Conservation (phyloP, 2,888 invertebrate species). For the Drosophila hamatofila region DNA sequence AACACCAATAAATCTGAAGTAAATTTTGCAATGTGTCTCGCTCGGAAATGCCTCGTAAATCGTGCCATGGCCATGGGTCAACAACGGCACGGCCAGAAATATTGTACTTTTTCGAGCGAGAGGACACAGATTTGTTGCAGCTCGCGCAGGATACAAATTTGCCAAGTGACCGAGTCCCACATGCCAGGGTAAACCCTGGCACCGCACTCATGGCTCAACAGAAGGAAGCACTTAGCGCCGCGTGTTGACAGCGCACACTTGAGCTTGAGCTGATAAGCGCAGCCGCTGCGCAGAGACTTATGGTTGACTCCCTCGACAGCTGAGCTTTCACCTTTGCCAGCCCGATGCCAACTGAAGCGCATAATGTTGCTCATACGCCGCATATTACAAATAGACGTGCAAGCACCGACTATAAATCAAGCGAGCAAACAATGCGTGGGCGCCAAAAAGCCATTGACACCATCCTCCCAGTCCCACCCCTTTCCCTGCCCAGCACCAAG, state of each 20-base stretch:
- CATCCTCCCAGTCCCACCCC: constrained; percentile 13
- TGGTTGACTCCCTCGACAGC: constrained; percentile 45
- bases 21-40: constrained; percentile 82
- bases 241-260: constrained; percentile 72
- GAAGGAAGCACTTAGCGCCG: constrained; percentile 77
- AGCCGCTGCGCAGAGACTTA: constrained; percentile 35
- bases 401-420: constrained; percentile 71
- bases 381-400: constrained; percentile 74
- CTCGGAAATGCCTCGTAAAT: constrained; percentile 83
- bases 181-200: neutral
- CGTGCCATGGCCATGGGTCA: constrained; percentile 78
- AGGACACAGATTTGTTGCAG: constrained; percentile 76
- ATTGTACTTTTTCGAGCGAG: constrained; percentile 57
- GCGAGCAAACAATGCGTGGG: constrained; percentile 73
- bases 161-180: constrained; percentile 44
- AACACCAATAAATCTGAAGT: constrained; percentile 82
- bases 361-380: constrained; percentile 78
- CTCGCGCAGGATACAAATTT: constrained; percentile 77
- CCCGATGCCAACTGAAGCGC: constrained; percentile 21
- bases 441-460: constrained; percentile 74
- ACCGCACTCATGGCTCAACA: constrained; percentile 18
- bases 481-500: neutral
- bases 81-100: constrained; percentile 57
- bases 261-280: constrained; percentile 65
- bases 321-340: constrained; percentile 76